phyloP scores from a whole-genome alignment of 2,888 invertebrate species.

The Aleiodes testaceus region DNA sequence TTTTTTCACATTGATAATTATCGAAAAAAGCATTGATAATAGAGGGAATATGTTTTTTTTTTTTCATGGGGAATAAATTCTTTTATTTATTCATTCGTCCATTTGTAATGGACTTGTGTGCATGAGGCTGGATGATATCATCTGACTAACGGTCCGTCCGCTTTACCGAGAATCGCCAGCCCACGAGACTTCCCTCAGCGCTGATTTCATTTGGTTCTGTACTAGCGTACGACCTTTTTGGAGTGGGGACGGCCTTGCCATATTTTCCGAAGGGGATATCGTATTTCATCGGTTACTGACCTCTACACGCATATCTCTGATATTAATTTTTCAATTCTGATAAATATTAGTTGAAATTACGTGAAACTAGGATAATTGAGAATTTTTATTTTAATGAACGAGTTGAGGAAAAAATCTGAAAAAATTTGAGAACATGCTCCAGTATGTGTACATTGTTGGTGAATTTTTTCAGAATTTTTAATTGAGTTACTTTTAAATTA shows the following conservation, averaged over 20 bases:
- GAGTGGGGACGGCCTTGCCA: slow-evolving; percentile 38
- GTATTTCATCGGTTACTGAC: slow-evolving; percentile 11
- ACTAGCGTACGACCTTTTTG: slow-evolving; percentile 37
- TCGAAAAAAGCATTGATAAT: neutral
- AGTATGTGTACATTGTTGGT: neutral
- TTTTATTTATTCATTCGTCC: neutral
- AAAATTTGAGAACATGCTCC: too few species aligned
- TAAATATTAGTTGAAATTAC: too few species aligned
- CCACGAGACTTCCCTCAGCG: slow-evolving; percentile 19
- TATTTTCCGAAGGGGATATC: slow-evolving; percentile 12
- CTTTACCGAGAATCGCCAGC: slow-evolving; percentile 23
- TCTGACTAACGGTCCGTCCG: slow-evolving; percentile 42
- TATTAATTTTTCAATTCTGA: neutral
- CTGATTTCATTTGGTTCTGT: slow-evolving; percentile 28
- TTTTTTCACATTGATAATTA: slow-evolving; percentile 7
- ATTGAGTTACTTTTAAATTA: neutral
- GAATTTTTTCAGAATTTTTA: neutral
- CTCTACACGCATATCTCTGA: neutral
- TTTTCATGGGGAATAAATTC: too few species aligned
- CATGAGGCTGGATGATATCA: slow-evolving; percentile 40
- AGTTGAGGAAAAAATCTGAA: too few species aligned
- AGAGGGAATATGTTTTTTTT: neutral
- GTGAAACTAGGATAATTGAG: too few species aligned
- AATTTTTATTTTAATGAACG: too few species aligned
- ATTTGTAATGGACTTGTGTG: neutral